Conservation (phyloP, 2,888 invertebrate genomes). For the Leptinotarsa tumamoca region DNA sequence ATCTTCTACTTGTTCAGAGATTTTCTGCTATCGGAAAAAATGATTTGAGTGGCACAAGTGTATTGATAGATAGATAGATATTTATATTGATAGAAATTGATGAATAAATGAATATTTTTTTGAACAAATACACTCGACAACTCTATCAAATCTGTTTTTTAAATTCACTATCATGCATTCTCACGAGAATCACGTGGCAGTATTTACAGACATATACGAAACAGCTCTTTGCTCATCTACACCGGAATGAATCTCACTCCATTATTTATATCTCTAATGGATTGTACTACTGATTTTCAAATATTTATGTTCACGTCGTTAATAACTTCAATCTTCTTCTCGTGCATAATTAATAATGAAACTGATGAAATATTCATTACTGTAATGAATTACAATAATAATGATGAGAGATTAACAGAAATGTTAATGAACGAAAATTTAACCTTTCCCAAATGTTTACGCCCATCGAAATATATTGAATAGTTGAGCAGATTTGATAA, state of each 20-base stretch:
- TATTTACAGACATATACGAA: not conserved
- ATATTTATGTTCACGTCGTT: not conserved
- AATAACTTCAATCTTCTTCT: not conserved
- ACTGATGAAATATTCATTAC: conserved; percentile 3
- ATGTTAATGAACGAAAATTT: not conserved
- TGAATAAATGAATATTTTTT: no score
- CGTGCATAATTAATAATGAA: not conserved
- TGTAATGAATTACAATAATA: not conserved
- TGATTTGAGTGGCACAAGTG: no score
- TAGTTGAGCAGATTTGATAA: no score
- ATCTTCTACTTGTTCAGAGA: no score
- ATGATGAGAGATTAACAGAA: conserved; percentile 3
- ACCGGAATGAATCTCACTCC: not conserved
- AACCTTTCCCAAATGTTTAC: no score
- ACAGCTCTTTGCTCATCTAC: not conserved
- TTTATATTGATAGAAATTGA: no score
- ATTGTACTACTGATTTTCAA: not conserved
- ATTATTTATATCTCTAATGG: conserved; percentile 6
- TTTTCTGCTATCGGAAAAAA: no score
- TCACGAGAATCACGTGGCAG: not conserved
- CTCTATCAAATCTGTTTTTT: no score
- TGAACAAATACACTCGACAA: no score
- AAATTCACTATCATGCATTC: no score
- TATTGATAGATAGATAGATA: no score
- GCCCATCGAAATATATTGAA: not conserved